These are phyloP conservation scores for Drosophila vallismaia DNA, from an alignment of 2,888 invertebrate species.

Conservation along the genomic window DNA sequence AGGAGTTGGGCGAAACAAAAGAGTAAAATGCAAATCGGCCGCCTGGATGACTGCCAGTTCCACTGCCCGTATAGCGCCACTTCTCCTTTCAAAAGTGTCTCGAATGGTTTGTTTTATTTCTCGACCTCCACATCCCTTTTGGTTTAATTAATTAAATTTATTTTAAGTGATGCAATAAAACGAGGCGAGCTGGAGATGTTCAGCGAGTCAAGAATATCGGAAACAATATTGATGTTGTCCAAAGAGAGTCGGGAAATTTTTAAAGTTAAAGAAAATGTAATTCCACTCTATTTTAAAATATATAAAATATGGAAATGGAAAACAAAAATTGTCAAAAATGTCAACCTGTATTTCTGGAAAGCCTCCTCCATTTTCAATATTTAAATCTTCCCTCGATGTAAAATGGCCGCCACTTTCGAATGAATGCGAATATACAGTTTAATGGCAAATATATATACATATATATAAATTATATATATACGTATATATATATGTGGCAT, in stretches of 20 bases:
- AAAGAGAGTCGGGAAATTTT: neutral
- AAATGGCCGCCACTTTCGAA: conserved; percentile 7
- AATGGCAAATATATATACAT: conserved; percentile 23
- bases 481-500: conserved; percentile 4
- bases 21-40: conserved; percentile 35
- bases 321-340: conserved; percentile 17
- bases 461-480: neutral
- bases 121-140: conserved; percentile 13
- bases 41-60: conserved; percentile 38
- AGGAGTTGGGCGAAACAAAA: conserved; percentile 5
- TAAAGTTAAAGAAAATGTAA: neutral
- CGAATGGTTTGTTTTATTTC: conserved; percentile 32
- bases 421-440: conserved; percentile 17
- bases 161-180: conserved; percentile 45
- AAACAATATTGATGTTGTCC: neutral
- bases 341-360: conserved; percentile 14
- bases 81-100: conserved; percentile 36
- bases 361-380: conserved; percentile 11
- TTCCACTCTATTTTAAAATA: too few species aligned
- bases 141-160: conserved; percentile 47
- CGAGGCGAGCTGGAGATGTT: conserved; percentile 25
- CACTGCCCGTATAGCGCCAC: conserved; percentile 14
- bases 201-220: neutral
- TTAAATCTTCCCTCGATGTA: conserved; percentile 25
- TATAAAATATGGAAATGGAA: neutral